phyloP scores from a whole-genome alignment of 2,888 invertebrate genomes.

The Tetanocera ferruginea region DNA sequence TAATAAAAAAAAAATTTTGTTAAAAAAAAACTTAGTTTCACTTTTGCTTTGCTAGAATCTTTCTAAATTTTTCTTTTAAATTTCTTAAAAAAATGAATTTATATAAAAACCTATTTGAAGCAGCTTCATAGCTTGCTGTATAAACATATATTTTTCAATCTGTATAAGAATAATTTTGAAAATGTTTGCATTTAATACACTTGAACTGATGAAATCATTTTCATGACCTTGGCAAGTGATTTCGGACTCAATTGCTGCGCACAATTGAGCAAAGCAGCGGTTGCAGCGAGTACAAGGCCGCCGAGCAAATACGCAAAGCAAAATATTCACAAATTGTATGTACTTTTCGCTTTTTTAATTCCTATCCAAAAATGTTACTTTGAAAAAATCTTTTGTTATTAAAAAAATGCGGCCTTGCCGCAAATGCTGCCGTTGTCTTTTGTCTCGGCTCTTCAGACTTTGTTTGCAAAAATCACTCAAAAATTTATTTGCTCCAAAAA shows the following conservation, averaged over 20 bases:
- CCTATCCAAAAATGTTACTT: neutral
- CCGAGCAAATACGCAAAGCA: neutral
- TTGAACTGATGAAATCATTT: constrained; percentile 2
- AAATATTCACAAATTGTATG: neutral
- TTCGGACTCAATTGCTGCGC: neutral
- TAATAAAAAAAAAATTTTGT: too few species aligned
- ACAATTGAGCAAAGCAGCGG: neutral
- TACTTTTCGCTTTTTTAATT: neutral
- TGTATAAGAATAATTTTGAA: neutral
- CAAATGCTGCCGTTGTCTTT: neutral
- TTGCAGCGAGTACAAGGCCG: neutral
- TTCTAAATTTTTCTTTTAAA: too few species aligned
- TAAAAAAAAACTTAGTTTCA: too few species aligned
- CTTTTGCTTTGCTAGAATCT: too few species aligned
- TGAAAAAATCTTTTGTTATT: neutral
- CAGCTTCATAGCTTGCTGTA: too few species aligned
- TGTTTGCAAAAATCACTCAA: neutral
- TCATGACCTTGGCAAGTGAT: neutral
- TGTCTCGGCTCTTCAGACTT: neutral
- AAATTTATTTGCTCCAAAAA: neutral
- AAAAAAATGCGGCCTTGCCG: neutral
- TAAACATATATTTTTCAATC: too few species aligned
- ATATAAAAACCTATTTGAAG: too few species aligned
- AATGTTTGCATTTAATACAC: neutral
- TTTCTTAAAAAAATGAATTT: too few species aligned